phyloP scores from a whole-genome alignment of 2,888 invertebrate genomes.

The Proisotoma minuta region DNA sequence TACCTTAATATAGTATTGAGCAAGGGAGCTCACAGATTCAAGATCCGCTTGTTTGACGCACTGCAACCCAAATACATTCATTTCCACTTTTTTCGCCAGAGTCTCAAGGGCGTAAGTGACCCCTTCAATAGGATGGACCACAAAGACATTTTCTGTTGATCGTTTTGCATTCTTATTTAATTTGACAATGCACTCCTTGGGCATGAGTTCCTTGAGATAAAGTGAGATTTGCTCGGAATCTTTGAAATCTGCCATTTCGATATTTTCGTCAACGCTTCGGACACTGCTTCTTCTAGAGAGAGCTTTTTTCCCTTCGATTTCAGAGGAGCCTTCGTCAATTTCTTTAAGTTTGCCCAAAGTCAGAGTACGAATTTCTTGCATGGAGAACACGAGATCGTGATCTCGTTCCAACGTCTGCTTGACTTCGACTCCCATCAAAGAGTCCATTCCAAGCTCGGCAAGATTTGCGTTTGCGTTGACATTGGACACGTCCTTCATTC shows the following conservation, averaged over 20 bases:
- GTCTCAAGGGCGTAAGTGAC: constrained; percentile 65
- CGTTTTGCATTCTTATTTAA: constrained; percentile 52
- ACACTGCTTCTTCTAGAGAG: constrained; percentile 8
- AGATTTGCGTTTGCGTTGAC: constrained; percentile 71
- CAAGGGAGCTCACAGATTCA: constrained; percentile 65
- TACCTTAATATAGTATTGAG: constrained; percentile 63
- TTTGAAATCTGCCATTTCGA: constrained; percentile 16
- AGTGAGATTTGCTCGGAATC: constrained; percentile 39
- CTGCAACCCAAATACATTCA: constrained; percentile 83
- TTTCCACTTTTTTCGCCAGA: constrained; percentile 67
- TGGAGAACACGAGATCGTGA: constrained; percentile 82
- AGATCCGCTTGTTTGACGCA: constrained; percentile 73
- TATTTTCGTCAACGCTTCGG: constrained; percentile 7
- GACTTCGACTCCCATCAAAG: constrained; percentile 97
- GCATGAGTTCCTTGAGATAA: constrained; percentile 64
- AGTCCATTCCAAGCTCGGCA: constrained; percentile 96
- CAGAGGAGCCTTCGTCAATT: constrained; percentile 52
- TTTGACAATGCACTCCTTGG: constrained; percentile 65
- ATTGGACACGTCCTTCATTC: constrained; percentile 78
- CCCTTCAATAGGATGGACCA: constrained; percentile 85
- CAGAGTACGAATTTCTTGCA: constrained; percentile 82
- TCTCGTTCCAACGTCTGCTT: constrained; percentile 91
- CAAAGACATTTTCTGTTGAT: constrained; percentile 51
- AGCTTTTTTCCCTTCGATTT: constrained; percentile 14
- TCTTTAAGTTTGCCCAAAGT: constrained; percentile 71